Percentiles rank a stretch among this genome's conserved stretches.
These are phyloP conservation scores for Conomelus anceps DNA, from an alignment of 2,888 invertebrate species.

Conservation along the genomic window DNA sequence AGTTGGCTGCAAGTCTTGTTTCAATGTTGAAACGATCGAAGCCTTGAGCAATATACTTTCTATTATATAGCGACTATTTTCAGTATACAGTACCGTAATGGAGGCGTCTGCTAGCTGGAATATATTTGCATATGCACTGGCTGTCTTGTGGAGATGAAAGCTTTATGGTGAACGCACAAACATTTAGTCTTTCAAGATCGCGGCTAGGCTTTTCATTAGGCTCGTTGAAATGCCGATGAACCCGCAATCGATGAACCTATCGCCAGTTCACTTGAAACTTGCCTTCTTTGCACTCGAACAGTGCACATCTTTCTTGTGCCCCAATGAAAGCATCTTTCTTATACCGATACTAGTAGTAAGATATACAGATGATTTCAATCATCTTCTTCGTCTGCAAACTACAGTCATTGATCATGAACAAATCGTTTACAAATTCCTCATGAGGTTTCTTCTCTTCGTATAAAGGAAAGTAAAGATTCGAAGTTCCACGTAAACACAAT, in stretches of 20 bases:
- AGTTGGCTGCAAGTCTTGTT: background rate
- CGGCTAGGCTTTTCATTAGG: background rate
- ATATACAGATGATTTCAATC: too few species aligned
- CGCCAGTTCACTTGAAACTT: background rate
- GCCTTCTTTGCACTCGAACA: background rate
- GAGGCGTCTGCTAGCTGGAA: background rate
- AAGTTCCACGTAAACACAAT: too few species aligned
- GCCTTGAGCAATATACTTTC: background rate
- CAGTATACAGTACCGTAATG: background rate
- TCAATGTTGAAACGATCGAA: background rate
- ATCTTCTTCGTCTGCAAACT: too few species aligned
- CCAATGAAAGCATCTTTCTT: background rate
- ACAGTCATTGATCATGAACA: too few species aligned
- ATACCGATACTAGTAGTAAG: background rate
- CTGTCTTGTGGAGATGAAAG: background rate
- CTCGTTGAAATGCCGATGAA: background rate
- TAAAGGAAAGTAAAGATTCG: too few species aligned
- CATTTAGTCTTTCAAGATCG: background rate
- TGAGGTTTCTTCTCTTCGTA: too few species aligned
- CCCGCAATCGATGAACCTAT: background rate
- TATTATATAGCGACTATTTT: background rate
- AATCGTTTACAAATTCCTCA: too few species aligned
- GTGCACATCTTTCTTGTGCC: background rate
- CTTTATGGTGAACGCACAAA: background rate
- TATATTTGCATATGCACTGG: background rate